phyloP scores from a whole-genome alignment of 2,888 invertebrate genomes.

The Byasa hedistus region DNA sequence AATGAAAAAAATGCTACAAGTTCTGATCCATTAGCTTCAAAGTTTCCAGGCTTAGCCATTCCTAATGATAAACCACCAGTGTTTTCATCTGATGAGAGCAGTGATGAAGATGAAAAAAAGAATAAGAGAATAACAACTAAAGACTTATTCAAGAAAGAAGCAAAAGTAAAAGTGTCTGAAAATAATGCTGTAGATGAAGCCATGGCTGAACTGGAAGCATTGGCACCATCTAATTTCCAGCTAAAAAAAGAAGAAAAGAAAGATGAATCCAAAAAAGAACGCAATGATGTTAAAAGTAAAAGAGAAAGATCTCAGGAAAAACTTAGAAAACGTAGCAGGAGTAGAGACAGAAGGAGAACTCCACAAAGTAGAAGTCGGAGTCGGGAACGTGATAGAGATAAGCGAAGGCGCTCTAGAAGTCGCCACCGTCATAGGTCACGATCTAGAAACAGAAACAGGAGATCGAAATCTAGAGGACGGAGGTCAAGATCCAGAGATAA shows the following conservation, averaged over 20 bases:
- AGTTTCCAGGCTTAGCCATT: constrained; percentile 84
- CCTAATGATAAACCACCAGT: constrained; percentile 83
- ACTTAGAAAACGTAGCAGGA: constrained; percentile 33
- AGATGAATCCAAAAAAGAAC: constrained; percentile 51
- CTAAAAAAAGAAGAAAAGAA: constrained; percentile 44
- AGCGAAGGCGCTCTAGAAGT: constrained; percentile 50
- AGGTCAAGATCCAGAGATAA: constrained; percentile 40
- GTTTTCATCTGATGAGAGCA: constrained; percentile 64
- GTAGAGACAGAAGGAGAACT: constrained; percentile 44
- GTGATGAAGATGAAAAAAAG: constrained; percentile 57
- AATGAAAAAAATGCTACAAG: constrained; percentile 43
- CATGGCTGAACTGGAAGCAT: constrained; percentile 91
- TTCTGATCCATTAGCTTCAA: constrained; percentile 81
- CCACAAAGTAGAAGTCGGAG: constrained; percentile 43
- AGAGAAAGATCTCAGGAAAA: constrained; percentile 53
- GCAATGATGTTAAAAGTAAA: constrained; percentile 46
- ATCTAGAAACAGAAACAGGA: constrained; percentile 39
- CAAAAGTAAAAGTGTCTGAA: constrained; percentile 44
- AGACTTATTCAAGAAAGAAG: constrained; percentile 68
- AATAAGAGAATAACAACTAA: constrained; percentile 62
- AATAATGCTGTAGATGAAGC: constrained; percentile 86
- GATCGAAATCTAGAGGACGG: constrained; percentile 45
- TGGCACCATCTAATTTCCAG: constrained; percentile 83
- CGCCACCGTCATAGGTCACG: constrained; percentile 50
- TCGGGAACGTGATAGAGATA: constrained; percentile 43